A percentile compares a stretch with the other conserved stretches of the same genome.
Evolutionary conservation across 1,140 invertebrate genomes (phyloP).

Genomic region (Oppia nitens): DNA sequence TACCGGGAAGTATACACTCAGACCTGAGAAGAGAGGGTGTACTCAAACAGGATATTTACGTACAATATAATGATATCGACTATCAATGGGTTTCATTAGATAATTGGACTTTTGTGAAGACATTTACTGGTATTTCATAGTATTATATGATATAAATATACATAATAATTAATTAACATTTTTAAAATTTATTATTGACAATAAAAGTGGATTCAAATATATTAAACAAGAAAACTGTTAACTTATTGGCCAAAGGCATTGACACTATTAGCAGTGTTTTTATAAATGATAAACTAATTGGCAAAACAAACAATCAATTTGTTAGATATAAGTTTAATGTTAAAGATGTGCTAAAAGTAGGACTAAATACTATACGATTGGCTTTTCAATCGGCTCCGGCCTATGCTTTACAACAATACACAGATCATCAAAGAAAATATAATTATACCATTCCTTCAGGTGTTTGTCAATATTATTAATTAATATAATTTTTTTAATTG

Average conservation of each 20-base stretch:
- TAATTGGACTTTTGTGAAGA: no score
- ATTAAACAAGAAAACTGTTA: conserved; percentile 19
- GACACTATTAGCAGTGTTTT: conserved; percentile 62
- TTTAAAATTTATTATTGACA: no score
- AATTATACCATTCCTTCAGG: conserved; percentile 53
- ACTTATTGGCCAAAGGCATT: conserved; percentile 58
- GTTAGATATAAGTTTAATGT: conserved; percentile 57
- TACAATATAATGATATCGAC: no score
- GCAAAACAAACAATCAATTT: conserved; percentile 72
- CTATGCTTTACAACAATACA: conserved; percentile 41
- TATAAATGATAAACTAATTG: conserved; percentile 50
- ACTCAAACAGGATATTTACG: no score
- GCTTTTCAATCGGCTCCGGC: conserved; percentile 54
- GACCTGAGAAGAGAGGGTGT: no score
- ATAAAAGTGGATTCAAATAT: neutral
- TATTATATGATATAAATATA: no score
- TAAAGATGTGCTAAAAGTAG: conserved; percentile 35
- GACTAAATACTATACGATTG: conserved; percentile 46
- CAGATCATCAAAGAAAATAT: conserved; percentile 24
- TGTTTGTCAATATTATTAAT: neutral
- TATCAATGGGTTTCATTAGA: no score
- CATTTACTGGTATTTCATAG: no score
- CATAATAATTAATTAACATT: no score
- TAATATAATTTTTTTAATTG: neutral
- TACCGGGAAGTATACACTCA: no score